Evolutionary conservation across 2,113 vertebrate genomes (phyloP), one percentile per base, ranked within the genome.

Genomic region (Grammomys surdaster): DNA sequence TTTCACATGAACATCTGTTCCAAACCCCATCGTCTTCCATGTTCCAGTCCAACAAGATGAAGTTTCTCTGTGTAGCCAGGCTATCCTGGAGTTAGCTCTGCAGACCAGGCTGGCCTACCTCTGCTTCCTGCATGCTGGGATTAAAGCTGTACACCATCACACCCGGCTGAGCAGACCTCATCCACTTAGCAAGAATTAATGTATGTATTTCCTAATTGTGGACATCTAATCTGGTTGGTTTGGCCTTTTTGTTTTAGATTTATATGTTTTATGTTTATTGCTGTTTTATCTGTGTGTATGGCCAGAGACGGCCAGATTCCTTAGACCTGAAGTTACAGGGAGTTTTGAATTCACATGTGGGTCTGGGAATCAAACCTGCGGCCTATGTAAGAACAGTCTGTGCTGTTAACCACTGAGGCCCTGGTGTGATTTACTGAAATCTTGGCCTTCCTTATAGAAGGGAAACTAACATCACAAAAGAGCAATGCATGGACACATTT

Each of bases 131-230:
- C 14, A 8, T 84, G n/a, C n/a, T 84, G 24, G 20, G 2, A 63
- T 56, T 80, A 80, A 56, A 80, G 76, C 17, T 33, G 9, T 22
- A 1, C 4, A 2, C 33, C 17, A 63, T 40, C 22, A 63, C 26
- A 14, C 24, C 56, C 3, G 2, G n/a, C 56, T 43, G 56, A 43
- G 13, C 26, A 84, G 60, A 84, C n/a, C 54, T 22, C 22, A 63
- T 63, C 81, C n/a, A 58, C 36, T 85, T 46, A 65, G 7, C 31
- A 85, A 89, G 75, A 72, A 92, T 65, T 67, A 76, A 56, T 11
- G 33, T 69, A 70, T 96, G 28, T 73, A 70, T 96, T 76, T 80
- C 88, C 72, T 92, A 51, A 93, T 81, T 54, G 5, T 56, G 26
- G 24, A 48, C 31, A 10, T 43, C 22, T 84, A 63, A 84, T 26